These are phyloP conservation scores for Cyprinodon variegatus DNA, from an alignment of 2,113 vertebrate species.

Conservation along the genomic window DNA sequence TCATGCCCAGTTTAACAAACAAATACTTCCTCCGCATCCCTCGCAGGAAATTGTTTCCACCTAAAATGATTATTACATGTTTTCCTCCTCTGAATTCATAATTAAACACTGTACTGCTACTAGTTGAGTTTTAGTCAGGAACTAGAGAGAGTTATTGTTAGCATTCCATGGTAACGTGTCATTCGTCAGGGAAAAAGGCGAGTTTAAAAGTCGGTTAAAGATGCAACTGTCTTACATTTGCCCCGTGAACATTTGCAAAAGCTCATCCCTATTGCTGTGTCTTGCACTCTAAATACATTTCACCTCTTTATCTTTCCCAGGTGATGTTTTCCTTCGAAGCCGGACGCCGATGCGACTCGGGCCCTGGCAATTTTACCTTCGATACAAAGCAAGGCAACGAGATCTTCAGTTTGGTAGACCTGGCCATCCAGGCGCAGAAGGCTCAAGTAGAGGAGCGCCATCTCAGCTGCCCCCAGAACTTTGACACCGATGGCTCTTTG, in stretches of 20 bases:
- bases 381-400: constrained; percentile 96
- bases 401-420: constrained; percentile 92
- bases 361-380: constrained; percentile 96
- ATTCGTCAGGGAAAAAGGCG: too few species aligned
- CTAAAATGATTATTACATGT: not conserved
- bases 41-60: not conserved
- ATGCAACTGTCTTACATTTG: too few species aligned
- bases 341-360: constrained; percentile 92
- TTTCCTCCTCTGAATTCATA: not conserved
- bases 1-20: not conserved
- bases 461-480: constrained; percentile 69
- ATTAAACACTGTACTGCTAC: too few species aligned
- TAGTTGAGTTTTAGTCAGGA: not conserved
- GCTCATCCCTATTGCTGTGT: too few species aligned
- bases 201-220: too few species aligned
- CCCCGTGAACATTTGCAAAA: too few species aligned
- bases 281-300: not conserved
- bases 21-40: not conserved
- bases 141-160: too few species aligned
- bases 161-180: too few species aligned
- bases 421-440: constrained; percentile 90
- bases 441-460: constrained; percentile 81
- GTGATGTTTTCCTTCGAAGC: constrained; percentile 99
- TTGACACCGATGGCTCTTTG: constrained; percentile 69
- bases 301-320: constrained; percentile 63